These are phyloP conservation scores for Digitonthophagus gazella DNA, from an alignment of 2,888 invertebrate species.

Conservation along the genomic window DNA sequence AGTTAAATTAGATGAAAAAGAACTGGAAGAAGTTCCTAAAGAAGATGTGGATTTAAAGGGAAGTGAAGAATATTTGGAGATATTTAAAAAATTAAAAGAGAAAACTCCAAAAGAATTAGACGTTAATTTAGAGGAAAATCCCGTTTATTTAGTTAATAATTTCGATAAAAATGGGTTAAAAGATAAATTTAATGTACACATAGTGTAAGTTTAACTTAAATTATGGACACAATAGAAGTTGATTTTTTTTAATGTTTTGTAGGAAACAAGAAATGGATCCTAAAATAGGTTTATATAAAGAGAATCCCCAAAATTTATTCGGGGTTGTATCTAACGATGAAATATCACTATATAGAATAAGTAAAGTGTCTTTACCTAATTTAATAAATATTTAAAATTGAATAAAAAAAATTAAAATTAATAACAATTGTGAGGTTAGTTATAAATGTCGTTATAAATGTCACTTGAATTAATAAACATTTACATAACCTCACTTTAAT, in stretches of 20 bases:
- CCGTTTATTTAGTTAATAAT: conserved; percentile 1
- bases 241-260: conserved; percentile 26
- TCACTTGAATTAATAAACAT: neutral
- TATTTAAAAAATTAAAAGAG: conserved; percentile 36
- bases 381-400: conserved; percentile 4
- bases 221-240: neutral
- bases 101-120: conserved; percentile 34
- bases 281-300: conserved; percentile 27
- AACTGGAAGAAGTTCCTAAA: neutral
- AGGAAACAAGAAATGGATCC: conserved; percentile 30
- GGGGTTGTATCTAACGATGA: conserved; percentile 36
- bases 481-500: neutral
- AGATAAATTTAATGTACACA: conserved; percentile 32
- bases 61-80: conserved; percentile 20
- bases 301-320: conserved; percentile 34
- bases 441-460: no score
- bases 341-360: conserved; percentile 37
- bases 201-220: conserved; percentile 18
- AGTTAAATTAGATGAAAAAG: conserved; percentile 17
- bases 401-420: no score
- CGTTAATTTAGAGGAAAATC: conserved; percentile 4
- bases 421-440: neutral
- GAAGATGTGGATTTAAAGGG: conserved; percentile 11
- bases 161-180: neutral
- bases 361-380: conserved; percentile 35